phyloP scores from a whole-genome alignment of 2,888 invertebrate genomes.

The Caenorhabditis parvicauda region DNA sequence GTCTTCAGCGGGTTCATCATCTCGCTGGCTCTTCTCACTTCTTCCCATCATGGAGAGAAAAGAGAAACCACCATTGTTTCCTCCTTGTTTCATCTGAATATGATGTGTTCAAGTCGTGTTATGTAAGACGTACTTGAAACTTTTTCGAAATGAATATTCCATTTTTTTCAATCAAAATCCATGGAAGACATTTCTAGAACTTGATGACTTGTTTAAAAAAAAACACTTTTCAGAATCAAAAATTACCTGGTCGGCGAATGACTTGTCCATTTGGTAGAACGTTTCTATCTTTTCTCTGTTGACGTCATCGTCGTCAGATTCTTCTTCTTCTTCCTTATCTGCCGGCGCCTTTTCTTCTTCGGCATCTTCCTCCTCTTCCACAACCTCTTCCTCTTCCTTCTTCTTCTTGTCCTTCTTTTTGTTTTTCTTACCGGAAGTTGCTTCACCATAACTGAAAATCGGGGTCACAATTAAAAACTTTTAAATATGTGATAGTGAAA shows the following conservation, averaged over 20 bases:
- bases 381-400: neutral
- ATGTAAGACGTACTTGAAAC: neutral
- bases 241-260: constrained; percentile 38
- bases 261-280: constrained; percentile 39
- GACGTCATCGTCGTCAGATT: constrained; percentile 6
- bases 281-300: constrained; percentile 15
- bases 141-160: neutral
- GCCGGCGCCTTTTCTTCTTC: constrained; percentile 1
- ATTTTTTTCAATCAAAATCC: neutral
- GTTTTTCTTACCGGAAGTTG: constrained; percentile 7
- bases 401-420: constrained; percentile 11
- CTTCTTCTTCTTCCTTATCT: constrained; percentile 6
- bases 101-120: constrained; percentile 19
- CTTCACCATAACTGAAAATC: neutral
- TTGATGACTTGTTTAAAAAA: neutral
- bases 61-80: constrained; percentile 19
- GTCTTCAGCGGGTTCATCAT: constrained; percentile 3
- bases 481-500: neutral
- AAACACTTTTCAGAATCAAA: neutral
- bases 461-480: neutral
- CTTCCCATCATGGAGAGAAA: constrained; percentile 32
- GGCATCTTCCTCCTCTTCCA: constrained; percentile 1
- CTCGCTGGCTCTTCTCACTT: constrained; percentile 10
- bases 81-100: constrained; percentile 1
- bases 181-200: neutral